These are phyloP conservation scores for Sinocyclocheilus rhinocerous DNA, from an alignment of 2,113 vertebrate species.

Conservation along the genomic window DNA sequence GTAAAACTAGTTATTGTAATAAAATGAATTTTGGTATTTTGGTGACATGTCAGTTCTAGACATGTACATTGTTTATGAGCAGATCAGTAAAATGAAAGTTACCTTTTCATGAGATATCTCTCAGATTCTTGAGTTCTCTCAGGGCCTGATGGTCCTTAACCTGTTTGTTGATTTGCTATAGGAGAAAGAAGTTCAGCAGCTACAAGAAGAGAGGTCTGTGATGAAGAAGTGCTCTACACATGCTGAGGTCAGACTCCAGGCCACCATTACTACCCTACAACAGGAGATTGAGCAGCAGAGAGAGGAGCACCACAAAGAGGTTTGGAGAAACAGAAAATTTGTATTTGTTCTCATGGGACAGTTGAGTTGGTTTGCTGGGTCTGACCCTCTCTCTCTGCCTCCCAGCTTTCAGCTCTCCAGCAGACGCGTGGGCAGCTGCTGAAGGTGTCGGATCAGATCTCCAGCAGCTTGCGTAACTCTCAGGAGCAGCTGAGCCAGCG, in stretches of 20 bases:
- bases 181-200: slow-evolving; percentile 59
- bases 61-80: no score
- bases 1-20: no score
- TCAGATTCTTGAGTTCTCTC: no score
- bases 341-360: background rate
- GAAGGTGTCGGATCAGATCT: slow-evolving; percentile 76
- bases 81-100: no score
- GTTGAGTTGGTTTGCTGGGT: background rate
- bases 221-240: slow-evolving; percentile 76
- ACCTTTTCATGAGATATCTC: no score
- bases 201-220: slow-evolving; percentile 70
- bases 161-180: slow-evolving; percentile 51
- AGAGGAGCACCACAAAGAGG: slow-evolving; percentile 73
- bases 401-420: slow-evolving; percentile 73
- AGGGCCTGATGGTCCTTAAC: background rate
- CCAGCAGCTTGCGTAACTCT: slow-evolving; percentile 74
- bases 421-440: slow-evolving; percentile 76
- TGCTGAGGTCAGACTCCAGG: slow-evolving; percentile 72
- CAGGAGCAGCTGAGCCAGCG: slow-evolving; percentile 79
- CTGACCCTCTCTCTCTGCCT: no score
- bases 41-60: no score
- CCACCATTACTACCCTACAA: slow-evolving; percentile 72
- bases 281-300: slow-evolving; percentile 72
- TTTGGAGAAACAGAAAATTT: slow-evolving; percentile 45
- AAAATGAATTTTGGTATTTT: no score